Evolutionary conservation across 2,797 vertebrate species (phyloP).

Genomic region (Sebastes cheni): DNA sequence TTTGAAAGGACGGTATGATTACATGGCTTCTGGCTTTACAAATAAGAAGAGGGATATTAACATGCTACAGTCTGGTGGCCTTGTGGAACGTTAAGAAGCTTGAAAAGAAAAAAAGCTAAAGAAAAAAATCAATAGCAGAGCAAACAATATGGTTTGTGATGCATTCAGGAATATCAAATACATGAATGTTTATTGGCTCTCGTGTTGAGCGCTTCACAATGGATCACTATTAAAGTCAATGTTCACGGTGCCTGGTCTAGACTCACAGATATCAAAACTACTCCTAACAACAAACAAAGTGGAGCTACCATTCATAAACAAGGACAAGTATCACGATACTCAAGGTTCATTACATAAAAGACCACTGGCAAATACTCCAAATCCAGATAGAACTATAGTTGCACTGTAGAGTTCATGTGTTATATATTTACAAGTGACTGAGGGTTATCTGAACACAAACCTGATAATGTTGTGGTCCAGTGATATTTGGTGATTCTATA

Average conservation of each 20-base stretch:
- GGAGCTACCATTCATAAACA: not conserved
- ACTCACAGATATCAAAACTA: not conserved
- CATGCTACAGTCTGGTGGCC: slow-evolving; percentile 1
- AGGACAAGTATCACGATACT: not conserved
- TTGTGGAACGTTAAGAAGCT: not conserved
- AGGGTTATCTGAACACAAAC: not conserved
- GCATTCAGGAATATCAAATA: not conserved
- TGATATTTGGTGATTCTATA: not conserved
- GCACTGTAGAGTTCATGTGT: not conserved
- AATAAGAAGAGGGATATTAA: slow-evolving; percentile 30
- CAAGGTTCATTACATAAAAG: not conserved
- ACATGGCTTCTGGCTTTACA: slow-evolving; percentile 5
- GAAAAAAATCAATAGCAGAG: not conserved
- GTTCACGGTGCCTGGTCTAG: not conserved
- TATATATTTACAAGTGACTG: not conserved
- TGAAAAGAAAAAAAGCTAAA: not conserved
- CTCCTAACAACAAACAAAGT: not conserved
- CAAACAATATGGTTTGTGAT: not conserved
- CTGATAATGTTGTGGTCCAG: not conserved
- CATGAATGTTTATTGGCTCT: not conserved
- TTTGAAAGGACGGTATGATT: not conserved
- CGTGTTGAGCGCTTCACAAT: not conserved
- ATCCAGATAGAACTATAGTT: not conserved
- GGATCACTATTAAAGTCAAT: not conserved
- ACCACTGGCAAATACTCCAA: not conserved